Conservation (phyloP, 2,113 vertebrate genomes). For the Ageneiosus marmoratus region DNA sequence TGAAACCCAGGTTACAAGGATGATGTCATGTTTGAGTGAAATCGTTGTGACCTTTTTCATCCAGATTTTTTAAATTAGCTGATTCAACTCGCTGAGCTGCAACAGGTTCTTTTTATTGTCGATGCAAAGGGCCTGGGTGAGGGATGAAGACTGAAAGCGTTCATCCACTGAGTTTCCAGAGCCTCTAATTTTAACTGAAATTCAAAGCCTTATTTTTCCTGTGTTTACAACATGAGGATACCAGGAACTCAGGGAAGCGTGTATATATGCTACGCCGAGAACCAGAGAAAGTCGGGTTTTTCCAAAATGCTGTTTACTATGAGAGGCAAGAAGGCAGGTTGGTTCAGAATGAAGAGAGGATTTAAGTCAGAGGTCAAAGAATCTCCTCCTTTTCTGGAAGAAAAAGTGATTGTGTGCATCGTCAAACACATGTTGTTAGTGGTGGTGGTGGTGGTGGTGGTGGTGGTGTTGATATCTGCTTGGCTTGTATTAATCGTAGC, state of each 20-base stretch:
- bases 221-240: conserved; percentile 50
- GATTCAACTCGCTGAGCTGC: background rate
- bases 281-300: conserved; percentile 11
- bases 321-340: conserved; percentile 8
- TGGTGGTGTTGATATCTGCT: too few species aligned
- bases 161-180: conserved; percentile 42
- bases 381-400: conserved; percentile 11
- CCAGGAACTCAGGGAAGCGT: conserved; percentile 35
- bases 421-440: background rate
- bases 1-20: background rate
- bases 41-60: background rate
- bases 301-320: conserved; percentile 28
- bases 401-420: conserved; percentile 17
- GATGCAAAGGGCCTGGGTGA: conserved; percentile 31
- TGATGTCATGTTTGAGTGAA: background rate
- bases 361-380: conserved; percentile 24
- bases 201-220: conserved; percentile 52
- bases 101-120: conserved; percentile 30
- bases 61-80: background rate
- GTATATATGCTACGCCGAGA: conserved; percentile 34
- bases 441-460: too few species aligned
- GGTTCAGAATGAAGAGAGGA: conserved; percentile 2
- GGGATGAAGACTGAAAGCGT: conserved; percentile 29
- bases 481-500: background rate
- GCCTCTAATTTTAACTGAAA: conserved; percentile 51